Conservation (phyloP, 2,888 invertebrate genomes). For the Elysia crispata region DNA sequence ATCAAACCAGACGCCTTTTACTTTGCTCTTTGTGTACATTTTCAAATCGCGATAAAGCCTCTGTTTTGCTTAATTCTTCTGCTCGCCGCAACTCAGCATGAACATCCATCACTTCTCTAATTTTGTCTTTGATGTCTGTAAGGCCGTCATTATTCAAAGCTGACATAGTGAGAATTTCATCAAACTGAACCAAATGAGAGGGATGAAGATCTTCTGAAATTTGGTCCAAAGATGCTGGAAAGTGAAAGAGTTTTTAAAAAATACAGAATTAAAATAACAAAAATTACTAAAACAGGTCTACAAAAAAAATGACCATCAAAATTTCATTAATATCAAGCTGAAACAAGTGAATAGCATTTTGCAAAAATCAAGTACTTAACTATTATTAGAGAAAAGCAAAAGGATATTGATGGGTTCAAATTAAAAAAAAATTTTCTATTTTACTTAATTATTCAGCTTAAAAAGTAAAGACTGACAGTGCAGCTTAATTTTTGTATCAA, state of each 20-base stretch:
- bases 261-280: neutral
- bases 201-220: slow-evolving; percentile 85
- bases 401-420: too few species aligned
- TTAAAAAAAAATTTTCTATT: too few species aligned
- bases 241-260: slow-evolving; percentile 21
- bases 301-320: too few species aligned
- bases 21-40: neutral
- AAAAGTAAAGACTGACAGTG: too few species aligned
- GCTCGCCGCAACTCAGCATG: slow-evolving; percentile 60
- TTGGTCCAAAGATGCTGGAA: slow-evolving; percentile 70
- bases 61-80: slow-evolving; percentile 41
- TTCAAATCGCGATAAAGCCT: neutral
- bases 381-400: too few species aligned
- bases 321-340: too few species aligned
- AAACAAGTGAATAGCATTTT: too few species aligned
- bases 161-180: slow-evolving; percentile 85
- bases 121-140: slow-evolving; percentile 59
- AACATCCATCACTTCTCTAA: slow-evolving; percentile 68
- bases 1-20: too few species aligned
- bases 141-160: slow-evolving; percentile 65
- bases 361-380: too few species aligned
- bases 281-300: too few species aligned
- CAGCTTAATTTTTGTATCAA: too few species aligned
- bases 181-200: slow-evolving; percentile 84
- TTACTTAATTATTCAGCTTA: too few species aligned